Evolutionary conservation across 2,888 invertebrate species (phyloP).

Genomic region (Celastrina argiolus): DNA sequence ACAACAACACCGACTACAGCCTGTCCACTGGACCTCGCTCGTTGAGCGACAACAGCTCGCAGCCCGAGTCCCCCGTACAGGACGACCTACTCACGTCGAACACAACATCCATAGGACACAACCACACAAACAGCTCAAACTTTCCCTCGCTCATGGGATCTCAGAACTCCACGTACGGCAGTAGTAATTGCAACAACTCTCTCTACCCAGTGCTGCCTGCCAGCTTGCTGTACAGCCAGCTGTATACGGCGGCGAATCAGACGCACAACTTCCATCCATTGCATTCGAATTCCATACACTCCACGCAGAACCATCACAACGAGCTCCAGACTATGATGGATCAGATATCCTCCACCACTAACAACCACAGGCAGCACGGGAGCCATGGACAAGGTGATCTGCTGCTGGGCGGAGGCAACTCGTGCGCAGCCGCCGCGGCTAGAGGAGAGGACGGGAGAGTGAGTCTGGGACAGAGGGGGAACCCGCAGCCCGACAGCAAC

Average conservation of each 20-base stretch:
- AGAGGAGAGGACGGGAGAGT: slow-evolving; percentile 77
- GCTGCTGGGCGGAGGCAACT: slow-evolving; percentile 76
- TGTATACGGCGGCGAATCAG: slow-evolving; percentile 88
- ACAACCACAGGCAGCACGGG: slow-evolving; percentile 70
- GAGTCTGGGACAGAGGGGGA: slow-evolving; percentile 77
- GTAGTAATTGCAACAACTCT: slow-evolving; percentile 83
- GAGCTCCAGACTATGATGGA: slow-evolving; percentile 87
- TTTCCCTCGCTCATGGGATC: slow-evolving; percentile 81
- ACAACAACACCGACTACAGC: slow-evolving; percentile 82
- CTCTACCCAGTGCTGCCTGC: slow-evolving; percentile 88
- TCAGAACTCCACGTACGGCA: slow-evolving; percentile 78
- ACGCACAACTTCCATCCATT: slow-evolving; percentile 84
- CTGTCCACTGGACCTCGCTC: slow-evolving; percentile 84
- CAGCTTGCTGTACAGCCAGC: slow-evolving; percentile 88
- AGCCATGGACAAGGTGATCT: slow-evolving; percentile 64
- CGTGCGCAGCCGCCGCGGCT: slow-evolving; percentile 77
- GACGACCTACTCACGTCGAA: slow-evolving; percentile 84
- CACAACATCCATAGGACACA: slow-evolving; percentile 79
- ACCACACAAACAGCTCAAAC: slow-evolving; percentile 79
- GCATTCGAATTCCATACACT: slow-evolving; percentile 81
- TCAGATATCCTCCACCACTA: slow-evolving; percentile 83
- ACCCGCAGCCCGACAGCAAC: slow-evolving; percentile 80
- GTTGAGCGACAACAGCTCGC: slow-evolving; percentile 88
- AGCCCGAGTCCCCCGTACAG: slow-evolving; percentile 90
- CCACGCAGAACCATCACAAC: slow-evolving; percentile 81